Conservation (phyloP, 2,113 vertebrate genomes). For the Sterrhoptilus dennistouni region DNA sequence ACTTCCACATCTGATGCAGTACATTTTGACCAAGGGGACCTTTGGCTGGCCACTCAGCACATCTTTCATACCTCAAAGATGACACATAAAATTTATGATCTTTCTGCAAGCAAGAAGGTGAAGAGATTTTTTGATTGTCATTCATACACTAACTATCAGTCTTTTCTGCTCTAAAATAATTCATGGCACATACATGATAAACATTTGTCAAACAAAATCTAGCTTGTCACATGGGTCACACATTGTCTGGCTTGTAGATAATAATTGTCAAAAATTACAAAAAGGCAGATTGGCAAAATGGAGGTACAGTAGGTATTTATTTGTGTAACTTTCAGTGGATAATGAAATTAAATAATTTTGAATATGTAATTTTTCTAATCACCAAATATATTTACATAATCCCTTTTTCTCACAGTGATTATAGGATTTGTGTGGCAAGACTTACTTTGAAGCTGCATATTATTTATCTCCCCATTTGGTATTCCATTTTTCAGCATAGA, state of each 20-base stretch:
- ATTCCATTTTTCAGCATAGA: constrained; percentile 31
- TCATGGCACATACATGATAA: not conserved
- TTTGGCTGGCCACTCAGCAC: not conserved
- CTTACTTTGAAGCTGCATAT: constrained; percentile 42
- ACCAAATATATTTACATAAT: constrained; percentile 57
- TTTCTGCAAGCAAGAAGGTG: not conserved
- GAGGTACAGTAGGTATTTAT: not conserved
- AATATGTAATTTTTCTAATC: constrained; percentile 59
- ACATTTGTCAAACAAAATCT: not conserved
- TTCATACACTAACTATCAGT: not conserved
- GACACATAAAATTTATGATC: not conserved
- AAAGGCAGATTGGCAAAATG: not conserved
- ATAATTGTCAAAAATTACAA: not conserved
- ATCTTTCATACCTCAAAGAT: not conserved
- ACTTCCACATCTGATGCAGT: not conserved
- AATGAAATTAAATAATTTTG: constrained; percentile 48
- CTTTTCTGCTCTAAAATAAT: not conserved
- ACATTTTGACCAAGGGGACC: not conserved
- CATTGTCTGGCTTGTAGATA: not conserved
- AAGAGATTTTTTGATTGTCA: not conserved
- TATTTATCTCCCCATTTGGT: constrained; percentile 58
- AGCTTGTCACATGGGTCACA: not conserved
- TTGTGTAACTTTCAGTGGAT: constrained; percentile 21
- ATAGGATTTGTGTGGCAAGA: constrained; percentile 47
- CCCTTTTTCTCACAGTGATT: constrained; percentile 47